Evolutionary conservation across 2,113 vertebrate genomes (phyloP).

Genomic region (Uria aalge): DNA sequence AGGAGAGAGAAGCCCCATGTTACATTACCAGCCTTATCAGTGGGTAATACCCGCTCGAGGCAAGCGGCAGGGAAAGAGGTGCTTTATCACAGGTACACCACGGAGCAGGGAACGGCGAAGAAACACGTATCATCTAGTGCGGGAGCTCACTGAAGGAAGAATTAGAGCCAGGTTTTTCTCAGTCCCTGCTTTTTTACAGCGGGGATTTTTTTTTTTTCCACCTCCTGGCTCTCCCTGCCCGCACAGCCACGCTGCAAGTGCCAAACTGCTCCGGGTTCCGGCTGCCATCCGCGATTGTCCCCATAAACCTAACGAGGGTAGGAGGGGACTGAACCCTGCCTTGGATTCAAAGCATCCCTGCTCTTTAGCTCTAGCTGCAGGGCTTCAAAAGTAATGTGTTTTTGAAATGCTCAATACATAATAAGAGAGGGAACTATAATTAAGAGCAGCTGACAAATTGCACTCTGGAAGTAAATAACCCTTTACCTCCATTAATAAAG

Average conservation of each 20-base stretch:
- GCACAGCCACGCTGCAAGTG: not conserved
- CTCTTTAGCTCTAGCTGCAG: not conserved
- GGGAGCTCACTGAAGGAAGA: rapidly evolving
- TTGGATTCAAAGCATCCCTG: not conserved
- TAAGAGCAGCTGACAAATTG: slow-evolving; percentile 36
- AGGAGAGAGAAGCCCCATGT: not conserved
- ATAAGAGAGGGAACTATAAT: not conserved
- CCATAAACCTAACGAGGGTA: rapidly evolving
- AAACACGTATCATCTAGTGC: rapidly evolving
- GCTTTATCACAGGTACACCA: not conserved
- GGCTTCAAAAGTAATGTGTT: not conserved
- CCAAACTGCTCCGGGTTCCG: rapidly evolving
- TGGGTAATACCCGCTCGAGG: not conserved
- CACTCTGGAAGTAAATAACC: not conserved
- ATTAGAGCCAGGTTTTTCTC: not conserved
- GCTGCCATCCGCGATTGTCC: not conserved
- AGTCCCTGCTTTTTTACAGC: not conserved
- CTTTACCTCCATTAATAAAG: not conserved
- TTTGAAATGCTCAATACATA: not conserved
- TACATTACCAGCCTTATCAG: not conserved
- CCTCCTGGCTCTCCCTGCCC: not conserved
- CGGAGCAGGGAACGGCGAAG: not conserved
- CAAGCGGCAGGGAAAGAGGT: not conserved
- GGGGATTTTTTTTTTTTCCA: not conserved
- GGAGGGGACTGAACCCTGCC: not conserved